These are phyloP conservation scores for Peromyscus aztecus DNA, from an alignment of 2,797 vertebrate species.

Conservation along the genomic window DNA sequence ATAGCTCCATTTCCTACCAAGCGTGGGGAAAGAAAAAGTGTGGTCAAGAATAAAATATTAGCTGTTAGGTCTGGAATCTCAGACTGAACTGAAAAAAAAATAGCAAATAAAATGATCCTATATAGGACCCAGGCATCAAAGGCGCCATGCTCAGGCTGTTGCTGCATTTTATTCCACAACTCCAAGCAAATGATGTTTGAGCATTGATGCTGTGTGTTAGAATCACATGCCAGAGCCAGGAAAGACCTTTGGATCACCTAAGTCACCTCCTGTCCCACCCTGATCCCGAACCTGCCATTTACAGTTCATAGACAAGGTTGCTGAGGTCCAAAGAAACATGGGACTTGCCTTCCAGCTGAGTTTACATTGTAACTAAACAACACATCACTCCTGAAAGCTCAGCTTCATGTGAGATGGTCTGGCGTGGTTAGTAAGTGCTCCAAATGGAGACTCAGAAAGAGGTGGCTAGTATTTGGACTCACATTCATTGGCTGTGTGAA, in stretches of 20 bases:
- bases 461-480: not conserved
- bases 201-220: not conserved
- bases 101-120: not conserved
- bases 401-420: not conserved
- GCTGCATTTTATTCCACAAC: not conserved
- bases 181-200: not conserved
- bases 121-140: not conserved
- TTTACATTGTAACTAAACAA: not conserved
- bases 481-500: not conserved
- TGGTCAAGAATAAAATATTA: not conserved
- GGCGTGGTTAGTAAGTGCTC: not conserved
- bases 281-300: not conserved
- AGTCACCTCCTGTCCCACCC: not conserved
- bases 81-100: not conserved
- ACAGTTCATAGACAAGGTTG: not conserved
- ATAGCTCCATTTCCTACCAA: not conserved
- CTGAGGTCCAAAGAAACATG: not conserved
- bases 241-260: not conserved
- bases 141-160: not conserved
- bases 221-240: not conserved
- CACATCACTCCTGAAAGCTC: not conserved
- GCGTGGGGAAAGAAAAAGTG: not conserved
- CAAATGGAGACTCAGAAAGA: not conserved
- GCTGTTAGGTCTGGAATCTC: not conserved
- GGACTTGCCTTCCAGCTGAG: not conserved